Evolutionary conservation across 2,113 vertebrate species (phyloP), one percentile per base, ranked within the genome.

Genomic region (Bothrops jararaca): DNA sequence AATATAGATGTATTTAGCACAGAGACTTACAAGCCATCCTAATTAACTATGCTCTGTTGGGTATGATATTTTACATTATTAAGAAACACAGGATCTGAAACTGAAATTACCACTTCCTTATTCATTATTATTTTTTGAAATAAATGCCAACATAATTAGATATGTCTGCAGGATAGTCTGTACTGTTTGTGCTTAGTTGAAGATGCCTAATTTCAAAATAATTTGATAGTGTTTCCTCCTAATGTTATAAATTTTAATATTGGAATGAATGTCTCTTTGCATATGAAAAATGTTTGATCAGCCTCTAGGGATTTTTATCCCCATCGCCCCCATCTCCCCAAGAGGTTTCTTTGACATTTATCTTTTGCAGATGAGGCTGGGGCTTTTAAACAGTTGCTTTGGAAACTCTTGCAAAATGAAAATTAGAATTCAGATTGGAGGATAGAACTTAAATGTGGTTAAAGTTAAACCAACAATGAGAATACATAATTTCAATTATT

Each of bases 401-500:
- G 88, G 54, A 52, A 60, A 64, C 42, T 92, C 20, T 34, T 1
- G 18, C 4, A 93, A 22, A 29, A 6, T 64, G 94, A 91, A 85
- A 92, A 95, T 93, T 93, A 92, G 91, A 85, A 91, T 26, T 95
- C 24, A 7, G 85, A 74, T 87, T 42, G 58, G 34, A 74, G 2
- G 57, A 50, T 39, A 13, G 92, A 42, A 94, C 15, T 91, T 92
- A 92, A 90, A 64, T 42, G 39, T 74, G 90, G 88, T 42, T 91
- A 93, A 42, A 7, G 88, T 42, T 91, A 93, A 42, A 7, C 69
- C 91, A 60, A 26, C 53, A 86, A 54, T 88, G 11, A 26, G 26
- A 94, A 34, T 93, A 11, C 24, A 26, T 90, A 87, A 95, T 74
- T 93, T 93, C 93, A 85, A 87, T 50, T 29, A 26, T 93, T 39